Base-by-base conservation (phyloP, 2,888 invertebrate genomes). In the Troglohyphantes excavatus region DNA sequence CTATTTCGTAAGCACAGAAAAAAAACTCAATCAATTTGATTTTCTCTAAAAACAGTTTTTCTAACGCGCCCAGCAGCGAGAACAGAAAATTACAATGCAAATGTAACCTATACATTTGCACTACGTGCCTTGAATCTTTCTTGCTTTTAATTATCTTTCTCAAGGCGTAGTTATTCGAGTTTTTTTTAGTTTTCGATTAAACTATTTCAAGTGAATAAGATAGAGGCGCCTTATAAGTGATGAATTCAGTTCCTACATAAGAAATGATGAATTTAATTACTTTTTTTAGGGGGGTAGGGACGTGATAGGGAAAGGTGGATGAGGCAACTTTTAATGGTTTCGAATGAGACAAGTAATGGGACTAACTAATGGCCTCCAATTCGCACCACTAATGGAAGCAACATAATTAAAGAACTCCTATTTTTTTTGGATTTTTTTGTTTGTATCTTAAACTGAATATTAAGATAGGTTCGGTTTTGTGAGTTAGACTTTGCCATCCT, bases 241-340 rank as follows among this genome's bases (percentile, higher is more conserved):
- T 59, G 75, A 29, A 59, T 75, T 59, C 75, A 59, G 27, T 29
- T 59, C 11, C 2, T 75, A 59, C 53, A 61, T 27, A 75, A 75
- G 75, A 59, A 75, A 75, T 75, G 46, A 75, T 59, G 75, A 33
- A 59, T 75, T 75, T 75, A 75, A 75, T 75, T 75, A 75, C 53
- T 27, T 75, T 75, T 59, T 53, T 59, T 75, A 59, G 29, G 11
- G 9, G 53, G 21, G 19, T 13, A 33, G 27, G 33, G 29, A 75
- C 75, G 75, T 75, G 75, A 59, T 29, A 19, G 19, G 59, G 33
- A 75, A 39, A 33, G 59, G 59, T 21, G 59, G 75, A 75, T 61
- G 75, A 75, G 29, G 33, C 75, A 75, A 75, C 33, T 19, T 75
- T 75, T 75, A 75, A 61, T 75, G 75, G 33, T 75, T 75, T 75